phyloP scores from a whole-genome alignment of 2,888 invertebrate species.

The Netelia virgata region DNA sequence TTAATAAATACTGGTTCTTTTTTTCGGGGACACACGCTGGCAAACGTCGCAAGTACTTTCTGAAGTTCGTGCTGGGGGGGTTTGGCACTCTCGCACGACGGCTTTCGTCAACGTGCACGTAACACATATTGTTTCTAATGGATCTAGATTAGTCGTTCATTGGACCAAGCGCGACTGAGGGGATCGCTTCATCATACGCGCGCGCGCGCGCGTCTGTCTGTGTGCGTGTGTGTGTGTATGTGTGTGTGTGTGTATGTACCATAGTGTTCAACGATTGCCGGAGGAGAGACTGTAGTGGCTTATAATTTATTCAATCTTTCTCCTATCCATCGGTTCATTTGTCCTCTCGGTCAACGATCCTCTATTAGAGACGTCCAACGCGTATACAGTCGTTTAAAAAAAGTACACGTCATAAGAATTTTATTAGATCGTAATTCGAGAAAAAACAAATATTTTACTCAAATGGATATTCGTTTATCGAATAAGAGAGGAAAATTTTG shows the following conservation, averaged over 20 bases:
- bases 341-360: conserved; percentile 45
- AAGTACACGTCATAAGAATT: background rate
- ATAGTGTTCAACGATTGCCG: background rate
- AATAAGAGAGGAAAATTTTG: no score
- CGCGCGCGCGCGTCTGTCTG: background rate
- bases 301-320: conserved; percentile 21
- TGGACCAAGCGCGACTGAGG: conserved; percentile 46
- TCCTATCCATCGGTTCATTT: background rate
- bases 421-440: background rate
- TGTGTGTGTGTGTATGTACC: background rate
- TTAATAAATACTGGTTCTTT: background rate
- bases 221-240: no score
- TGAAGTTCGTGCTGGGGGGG: background rate
- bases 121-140: conserved; percentile 71
- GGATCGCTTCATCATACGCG: conserved; percentile 21
- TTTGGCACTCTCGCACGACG: conserved; percentile 18
- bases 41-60: background rate
- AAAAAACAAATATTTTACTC: background rate
- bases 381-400: background rate
- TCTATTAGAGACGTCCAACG: conserved; percentile 24
- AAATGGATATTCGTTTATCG: background rate
- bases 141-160: conserved; percentile 70
- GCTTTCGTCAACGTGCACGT: conserved; percentile 46
- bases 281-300: background rate
- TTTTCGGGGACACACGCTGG: conserved; percentile 2